Base-by-base conservation (phyloP, 2,888 invertebrate species). In the Hydrotaea diabolus region DNA sequence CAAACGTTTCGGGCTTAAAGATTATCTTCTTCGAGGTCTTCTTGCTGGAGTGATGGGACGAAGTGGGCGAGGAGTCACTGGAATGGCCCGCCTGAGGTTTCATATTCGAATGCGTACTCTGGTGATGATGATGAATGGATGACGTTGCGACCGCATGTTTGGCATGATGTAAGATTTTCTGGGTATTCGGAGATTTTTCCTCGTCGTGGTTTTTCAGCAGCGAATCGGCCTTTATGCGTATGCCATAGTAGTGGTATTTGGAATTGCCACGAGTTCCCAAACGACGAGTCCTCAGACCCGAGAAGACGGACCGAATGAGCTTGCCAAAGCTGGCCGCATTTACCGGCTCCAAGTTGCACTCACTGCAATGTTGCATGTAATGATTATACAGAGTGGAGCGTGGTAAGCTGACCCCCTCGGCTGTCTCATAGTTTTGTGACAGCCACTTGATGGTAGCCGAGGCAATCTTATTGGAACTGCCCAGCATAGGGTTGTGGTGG, bases 311-410 rank as follows among this genome's bases (percentile, higher is more conserved):
- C 83, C 99, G 95, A 90, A 99, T 99, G 55, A 99, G 94, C 93
- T 99, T 99, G 86, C 99, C 99, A 94, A 99, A 99, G 59, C 98
- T 99, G 9, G 99, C 99, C 39, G 99, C 99, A 94, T 99, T 99
- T 86, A 99, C 99, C 0, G 99, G 99, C 92, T 99, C 99, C 87
- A 99, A 94, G 91, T 98, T 98, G 91, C 98, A 96, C 90, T 97
- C 95, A 62, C 95, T 94, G 93, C 99, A 99, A 93, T 99, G 99
- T 21, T 98, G 95, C 89, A 98, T 94, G 93, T 99, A 99, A 93
- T 99, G 99, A 90, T 97, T 96, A 93, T 99, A 99, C 43, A 99
- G 94, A 0, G 98, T 99, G 49, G 98, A 98, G 57, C 99, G 95
- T 0, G 99, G 98, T 79, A 98, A 93, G 76, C 97, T 97, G 21